Evolutionary conservation across 2,888 invertebrate species (phyloP), one percentile per base, ranked within the genome.

Genomic region (Drosophila peninsularis): DNA sequence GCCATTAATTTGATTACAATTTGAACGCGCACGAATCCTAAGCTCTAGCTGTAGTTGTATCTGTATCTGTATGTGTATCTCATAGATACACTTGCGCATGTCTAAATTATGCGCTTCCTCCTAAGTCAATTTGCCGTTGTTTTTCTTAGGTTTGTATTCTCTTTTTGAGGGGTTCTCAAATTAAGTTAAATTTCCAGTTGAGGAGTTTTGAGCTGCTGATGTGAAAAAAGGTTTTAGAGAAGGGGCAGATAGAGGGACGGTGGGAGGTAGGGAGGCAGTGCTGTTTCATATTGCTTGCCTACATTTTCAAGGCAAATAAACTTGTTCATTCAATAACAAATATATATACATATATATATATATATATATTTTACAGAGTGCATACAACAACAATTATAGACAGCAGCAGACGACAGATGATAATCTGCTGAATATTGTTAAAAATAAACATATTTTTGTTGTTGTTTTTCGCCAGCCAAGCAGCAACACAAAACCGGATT

Each of bases 361-460:
- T 50, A 63, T 52, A 57, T 64, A 67, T 45, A 45, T 45, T 21
- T 55, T 41, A 61, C 52, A 54, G 72, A 73, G 62, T 78, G 76
- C 74, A 73, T 54, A 44, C 9, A 60, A 44, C 37, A 57, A 50
- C 37, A 56, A 62, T 42, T 37, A 53, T 42, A 52, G 56, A 34
- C 37, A 44, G 42, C 65, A 60, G 37, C 80, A 75, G 74, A 78
- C 82, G 72, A 84, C 84, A 84, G 69, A 81, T 87, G 87, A 81
- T 87, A 81, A 82, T 84, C 82, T 68, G 74, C 67, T 80, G 62
- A 86, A 82, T 80, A 65, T 74, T 75, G 71, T 73, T 83, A 83
- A 84, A 83, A 83, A 83, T 83, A 83, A 87, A 81, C 78, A 84
- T 67, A 58, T 72, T 70, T n/a, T n/a, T 36, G 27, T 37, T 52